phyloP scores from a whole-genome alignment of 2,113 vertebrate species.

The Xiphias gladius region DNA sequence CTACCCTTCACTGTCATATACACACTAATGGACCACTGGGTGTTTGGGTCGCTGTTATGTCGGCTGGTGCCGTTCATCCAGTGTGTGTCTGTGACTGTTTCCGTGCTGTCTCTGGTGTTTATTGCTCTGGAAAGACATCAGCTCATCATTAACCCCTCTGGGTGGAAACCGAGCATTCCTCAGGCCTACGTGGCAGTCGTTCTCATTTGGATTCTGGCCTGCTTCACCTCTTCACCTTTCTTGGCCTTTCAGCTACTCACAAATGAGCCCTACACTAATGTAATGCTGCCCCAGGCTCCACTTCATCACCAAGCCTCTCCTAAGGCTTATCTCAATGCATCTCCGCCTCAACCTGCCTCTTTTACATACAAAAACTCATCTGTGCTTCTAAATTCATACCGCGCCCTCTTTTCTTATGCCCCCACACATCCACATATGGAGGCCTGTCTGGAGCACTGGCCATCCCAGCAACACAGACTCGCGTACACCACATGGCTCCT shows the following conservation, averaged over 20 bases:
- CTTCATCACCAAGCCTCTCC: conserved; percentile 33
- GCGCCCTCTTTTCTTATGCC: conserved; percentile 55
- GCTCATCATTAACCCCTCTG: conserved; percentile 92
- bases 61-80: conserved; percentile 92
- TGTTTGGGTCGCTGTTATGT: conserved; percentile 92
- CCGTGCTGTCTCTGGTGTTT: conserved; percentile 92
- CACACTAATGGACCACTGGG: conserved; percentile 96
- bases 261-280: conserved; percentile 84
- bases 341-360: conserved; percentile 33
- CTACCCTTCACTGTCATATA: conserved; percentile 91
- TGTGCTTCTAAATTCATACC: conserved; percentile 46
- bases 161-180: conserved; percentile 90
- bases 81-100: conserved; percentile 92
- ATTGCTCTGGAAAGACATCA: conserved; percentile 95
- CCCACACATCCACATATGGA: conserved; percentile 76
- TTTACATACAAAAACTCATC: conserved; percentile 63
- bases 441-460: conserved; percentile 90
- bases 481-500: conserved; percentile 90
- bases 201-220: conserved; percentile 89
- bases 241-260: conserved; percentile 88
- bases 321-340: conserved; percentile 52
- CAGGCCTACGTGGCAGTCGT: conserved; percentile 90
- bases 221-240: conserved; percentile 90
- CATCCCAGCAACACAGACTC: conserved; percentile 85
- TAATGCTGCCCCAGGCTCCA: conserved; percentile 71